phyloP scores from a whole-genome alignment of 1,140 invertebrate species.

The Drosophila nigromelanica region DNA sequence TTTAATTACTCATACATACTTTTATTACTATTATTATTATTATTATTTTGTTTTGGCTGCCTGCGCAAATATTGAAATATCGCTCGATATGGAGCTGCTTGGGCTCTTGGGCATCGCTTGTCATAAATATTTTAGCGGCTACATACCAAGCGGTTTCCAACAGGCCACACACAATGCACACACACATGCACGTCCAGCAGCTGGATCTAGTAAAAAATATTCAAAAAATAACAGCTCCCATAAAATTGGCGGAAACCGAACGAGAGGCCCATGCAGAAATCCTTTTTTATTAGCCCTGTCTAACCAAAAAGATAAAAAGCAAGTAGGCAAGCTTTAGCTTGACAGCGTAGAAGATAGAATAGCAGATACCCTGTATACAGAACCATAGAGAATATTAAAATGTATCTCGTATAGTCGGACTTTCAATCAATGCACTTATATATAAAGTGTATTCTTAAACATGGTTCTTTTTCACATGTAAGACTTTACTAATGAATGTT shows the following conservation, averaged over 20 bases:
- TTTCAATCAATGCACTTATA: no score
- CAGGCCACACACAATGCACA: background rate
- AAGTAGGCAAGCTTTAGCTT: constrained; percentile 2
- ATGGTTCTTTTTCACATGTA: no score
- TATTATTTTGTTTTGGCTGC: constrained; percentile 24
- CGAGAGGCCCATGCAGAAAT: constrained; percentile 58
- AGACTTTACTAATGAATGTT: background rate
- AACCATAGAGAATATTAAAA: no score
- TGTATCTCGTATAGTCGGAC: no score
- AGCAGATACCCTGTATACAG: background rate
- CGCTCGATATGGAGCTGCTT: constrained; percentile 22
- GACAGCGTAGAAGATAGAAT: background rate
- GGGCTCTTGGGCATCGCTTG: constrained; percentile 53
- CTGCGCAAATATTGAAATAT: constrained; percentile 71
- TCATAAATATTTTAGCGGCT: constrained; percentile 77
- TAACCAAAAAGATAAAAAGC: constrained; percentile 48
- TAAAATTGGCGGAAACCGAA: constrained; percentile 71
- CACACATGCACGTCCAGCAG: background rate
- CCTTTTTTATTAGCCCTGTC: constrained; percentile 63
- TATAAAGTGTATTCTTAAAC: no score
- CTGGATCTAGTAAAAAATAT: constrained; percentile 46
- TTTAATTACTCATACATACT: constrained; percentile 68
- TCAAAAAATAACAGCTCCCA: constrained; percentile 67
- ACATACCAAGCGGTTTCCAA: constrained; percentile 30
- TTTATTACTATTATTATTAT: constrained; percentile 2